A percentile compares a stretch with the other conserved stretches of the same genome.
Conservation (phyloP, 1,140 invertebrate species). For the Rhagoletis pomonella region DNA sequence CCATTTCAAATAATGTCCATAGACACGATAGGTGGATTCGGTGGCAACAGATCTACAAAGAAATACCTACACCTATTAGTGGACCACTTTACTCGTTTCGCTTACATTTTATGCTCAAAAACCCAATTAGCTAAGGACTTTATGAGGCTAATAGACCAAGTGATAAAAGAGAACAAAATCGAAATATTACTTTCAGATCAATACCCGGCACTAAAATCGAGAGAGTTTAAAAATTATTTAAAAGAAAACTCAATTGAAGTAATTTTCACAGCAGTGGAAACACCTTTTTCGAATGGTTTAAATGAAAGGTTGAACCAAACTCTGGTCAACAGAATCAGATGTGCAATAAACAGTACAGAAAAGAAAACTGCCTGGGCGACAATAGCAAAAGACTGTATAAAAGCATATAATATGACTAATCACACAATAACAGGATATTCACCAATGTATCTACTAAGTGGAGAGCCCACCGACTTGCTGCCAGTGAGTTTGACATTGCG, state of each 20-base stretch:
- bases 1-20: slow-evolving; percentile 67
- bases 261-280: slow-evolving; percentile 65
- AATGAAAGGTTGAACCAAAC: slow-evolving; percentile 64
- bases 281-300: too few species aligned
- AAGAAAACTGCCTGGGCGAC: slow-evolving; percentile 70
- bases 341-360: slow-evolving; percentile 61
- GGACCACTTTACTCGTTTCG: slow-evolving; percentile 26
- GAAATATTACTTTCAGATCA: slow-evolving; percentile 67
- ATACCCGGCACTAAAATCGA: slow-evolving; percentile 70
- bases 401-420: slow-evolving; percentile 70
- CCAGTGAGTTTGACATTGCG: slow-evolving; percentile 63
- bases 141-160: slow-evolving; percentile 68
- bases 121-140: slow-evolving; percentile 68
- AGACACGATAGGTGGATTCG: slow-evolving; percentile 70
- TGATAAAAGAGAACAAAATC: slow-evolving; percentile 59
- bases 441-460: slow-evolving; percentile 68
- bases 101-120: slow-evolving; percentile 68
- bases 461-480: slow-evolving; percentile 62
- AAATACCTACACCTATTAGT: slow-evolving; percentile 65
- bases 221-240: slow-evolving; percentile 67
- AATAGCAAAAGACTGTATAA: slow-evolving; percentile 68
- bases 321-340: slow-evolving; percentile 70
- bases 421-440: slow-evolving; percentile 68
- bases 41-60: slow-evolving; percentile 64
- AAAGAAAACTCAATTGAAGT: slow-evolving; percentile 61